These are phyloP conservation scores for Hydrolagus affinis DNA, from an alignment of 2,113 vertebrate genomes.

Conservation along the genomic window DNA sequence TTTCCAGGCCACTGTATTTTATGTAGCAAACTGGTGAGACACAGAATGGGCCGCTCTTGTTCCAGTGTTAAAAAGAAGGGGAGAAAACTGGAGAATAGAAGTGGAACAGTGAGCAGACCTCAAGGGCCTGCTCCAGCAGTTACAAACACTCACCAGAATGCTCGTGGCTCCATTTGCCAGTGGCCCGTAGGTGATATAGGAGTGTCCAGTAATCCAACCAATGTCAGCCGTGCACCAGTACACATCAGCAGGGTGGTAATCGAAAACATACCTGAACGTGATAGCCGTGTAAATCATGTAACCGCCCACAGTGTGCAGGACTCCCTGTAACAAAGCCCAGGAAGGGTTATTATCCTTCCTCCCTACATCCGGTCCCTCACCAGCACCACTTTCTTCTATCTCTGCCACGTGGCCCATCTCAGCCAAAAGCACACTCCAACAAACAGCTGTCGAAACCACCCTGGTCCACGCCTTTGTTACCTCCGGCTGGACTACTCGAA, in stretches of 20 bases:
- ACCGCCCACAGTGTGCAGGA: conserved; percentile 62
- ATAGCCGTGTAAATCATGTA: conserved; percentile 64
- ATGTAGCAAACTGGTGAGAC: no score
- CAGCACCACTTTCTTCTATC: no score
- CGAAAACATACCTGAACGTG: conserved; percentile 64
- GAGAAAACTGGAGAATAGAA: no score
- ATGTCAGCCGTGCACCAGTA: conserved; percentile 71
- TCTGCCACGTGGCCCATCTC: no score
- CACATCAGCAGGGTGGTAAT: conserved; percentile 56
- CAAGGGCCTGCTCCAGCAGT: neutral
- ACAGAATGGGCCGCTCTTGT: no score
- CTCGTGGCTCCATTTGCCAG: conserved; percentile 61
- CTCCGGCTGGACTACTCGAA: no score
- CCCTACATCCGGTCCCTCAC: no score
- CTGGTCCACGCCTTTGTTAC: neutral
- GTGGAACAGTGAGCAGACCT: no score
- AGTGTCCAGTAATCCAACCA: conserved; percentile 69
- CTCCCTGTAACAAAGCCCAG: conserved; percentile 48
- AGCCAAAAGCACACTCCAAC: no score
- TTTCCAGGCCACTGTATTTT: no score
- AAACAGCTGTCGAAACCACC: no score
- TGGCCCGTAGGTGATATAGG: conserved; percentile 63
- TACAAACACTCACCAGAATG: conserved; percentile 48
- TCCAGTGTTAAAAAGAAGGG: no score
- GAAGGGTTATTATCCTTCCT: neutral